A percentile compares a stretch with the other conserved stretches of the same genome.
Conservation (phyloP, 1,140 invertebrate species). For the Lethocerus indicus region DNA sequence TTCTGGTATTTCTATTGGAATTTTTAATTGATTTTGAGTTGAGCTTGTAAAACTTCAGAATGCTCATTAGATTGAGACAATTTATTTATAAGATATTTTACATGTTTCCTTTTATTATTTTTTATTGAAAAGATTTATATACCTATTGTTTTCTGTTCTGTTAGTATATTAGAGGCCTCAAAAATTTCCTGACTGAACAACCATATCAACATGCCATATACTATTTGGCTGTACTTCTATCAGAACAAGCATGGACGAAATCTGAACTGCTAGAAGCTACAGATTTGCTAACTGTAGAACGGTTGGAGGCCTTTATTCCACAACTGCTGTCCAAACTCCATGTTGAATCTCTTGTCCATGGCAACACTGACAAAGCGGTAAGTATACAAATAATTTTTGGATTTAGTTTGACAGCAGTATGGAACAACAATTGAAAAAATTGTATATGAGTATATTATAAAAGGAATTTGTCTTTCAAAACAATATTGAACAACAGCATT, state of each 20-base stretch:
- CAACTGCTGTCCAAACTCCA: conserved; percentile 62
- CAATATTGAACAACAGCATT: background rate
- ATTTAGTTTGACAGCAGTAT: background rate
- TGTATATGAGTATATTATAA: background rate
- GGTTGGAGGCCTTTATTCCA: conserved; percentile 53
- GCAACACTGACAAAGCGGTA: conserved; percentile 54
- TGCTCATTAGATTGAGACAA: too few species aligned
- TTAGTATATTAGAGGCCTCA: conserved; percentile 54
- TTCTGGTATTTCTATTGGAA: too few species aligned
- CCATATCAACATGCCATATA: conserved; percentile 89
- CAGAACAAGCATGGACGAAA: conserved; percentile 77
- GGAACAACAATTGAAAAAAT: background rate
- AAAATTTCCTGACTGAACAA: conserved; percentile 75
- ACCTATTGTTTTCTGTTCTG: too few species aligned
- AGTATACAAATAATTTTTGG: background rate
- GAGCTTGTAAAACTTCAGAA: too few species aligned
- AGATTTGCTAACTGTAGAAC: conserved; percentile 54
- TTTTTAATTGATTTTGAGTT: too few species aligned
- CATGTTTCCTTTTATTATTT: too few species aligned
- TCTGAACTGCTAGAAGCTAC: conserved; percentile 64
- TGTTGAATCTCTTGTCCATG: conserved; percentile 70
- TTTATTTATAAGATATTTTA: too few species aligned
- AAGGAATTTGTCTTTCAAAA: background rate
- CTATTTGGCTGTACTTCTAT: conserved; percentile 65
- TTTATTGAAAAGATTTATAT: too few species aligned